phyloP scores from a whole-genome alignment of 2,797 vertebrate genomes.

The Australoheros facetus region DNA sequence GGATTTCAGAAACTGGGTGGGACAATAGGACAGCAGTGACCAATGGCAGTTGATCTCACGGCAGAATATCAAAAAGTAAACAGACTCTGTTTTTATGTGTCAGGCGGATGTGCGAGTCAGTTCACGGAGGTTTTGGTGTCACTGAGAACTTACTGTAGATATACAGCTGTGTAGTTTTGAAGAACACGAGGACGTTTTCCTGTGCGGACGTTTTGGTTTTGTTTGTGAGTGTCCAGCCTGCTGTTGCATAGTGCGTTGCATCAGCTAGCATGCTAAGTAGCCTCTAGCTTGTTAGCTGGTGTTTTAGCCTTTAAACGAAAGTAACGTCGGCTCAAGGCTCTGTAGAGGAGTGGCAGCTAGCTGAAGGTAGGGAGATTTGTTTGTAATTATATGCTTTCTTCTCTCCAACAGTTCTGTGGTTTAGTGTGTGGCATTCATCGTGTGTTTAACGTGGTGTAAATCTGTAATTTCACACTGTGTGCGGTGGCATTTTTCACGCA shows the following conservation, averaged over 20 bases:
- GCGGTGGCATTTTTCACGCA: background rate
- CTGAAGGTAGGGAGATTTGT: background rate
- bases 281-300: constrained; percentile 15
- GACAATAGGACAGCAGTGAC: background rate
- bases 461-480: background rate
- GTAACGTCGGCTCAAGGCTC: background rate
- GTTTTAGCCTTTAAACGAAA: background rate
- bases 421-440: background rate
- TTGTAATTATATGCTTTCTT: background rate
- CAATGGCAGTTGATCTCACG: constrained; percentile 48
- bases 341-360: background rate
- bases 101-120: background rate
- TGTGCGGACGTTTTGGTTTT: background rate
- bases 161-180: background rate
- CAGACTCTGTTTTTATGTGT: constrained; percentile 62
- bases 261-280: constrained; percentile 30
- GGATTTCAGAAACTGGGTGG: constrained; percentile 11
- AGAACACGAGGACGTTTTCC: background rate
- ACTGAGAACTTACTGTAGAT: background rate
- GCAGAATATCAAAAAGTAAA: constrained; percentile 61
- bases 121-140: background rate
- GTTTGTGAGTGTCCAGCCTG: background rate
- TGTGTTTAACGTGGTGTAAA: background rate
- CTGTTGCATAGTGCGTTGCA: constrained; percentile 1
- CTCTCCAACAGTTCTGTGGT: background rate